These are phyloP conservation scores for Oxyscelio sp. DNA, from an alignment of 2,888 invertebrate species.

Conservation along the genomic window DNA sequence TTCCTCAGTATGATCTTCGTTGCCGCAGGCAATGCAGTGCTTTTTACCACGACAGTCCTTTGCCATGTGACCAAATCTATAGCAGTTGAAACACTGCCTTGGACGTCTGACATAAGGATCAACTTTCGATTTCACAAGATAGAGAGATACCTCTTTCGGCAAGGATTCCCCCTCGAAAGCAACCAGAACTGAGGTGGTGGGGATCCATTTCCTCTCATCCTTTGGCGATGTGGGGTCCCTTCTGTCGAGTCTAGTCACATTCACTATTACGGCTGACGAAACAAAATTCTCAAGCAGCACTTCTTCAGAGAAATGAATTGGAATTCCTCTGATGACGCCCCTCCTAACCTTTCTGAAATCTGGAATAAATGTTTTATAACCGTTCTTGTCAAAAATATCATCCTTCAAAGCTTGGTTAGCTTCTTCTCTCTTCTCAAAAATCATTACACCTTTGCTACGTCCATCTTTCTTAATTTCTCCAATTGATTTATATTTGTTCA, in stretches of 20 bases:
- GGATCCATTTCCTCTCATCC: constrained; percentile 7
- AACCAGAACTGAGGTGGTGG: neutral
- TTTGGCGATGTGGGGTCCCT: neutral
- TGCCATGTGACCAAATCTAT: constrained; percentile 26
- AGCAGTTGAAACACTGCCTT: constrained; percentile 34
- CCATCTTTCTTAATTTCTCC: constrained; percentile 29
- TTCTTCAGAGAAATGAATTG: neutral
- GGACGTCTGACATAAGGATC: constrained; percentile 22
- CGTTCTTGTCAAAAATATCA: neutral
- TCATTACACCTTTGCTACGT: constrained; percentile 25
- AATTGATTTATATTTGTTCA: neutral
- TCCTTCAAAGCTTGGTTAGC: constrained; percentile 19
- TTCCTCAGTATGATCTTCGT: neutral
- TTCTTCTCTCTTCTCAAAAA: constrained; percentile 20
- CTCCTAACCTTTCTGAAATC: constrained; percentile 20
- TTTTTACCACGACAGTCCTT: constrained; percentile 12
- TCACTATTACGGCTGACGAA: neutral
- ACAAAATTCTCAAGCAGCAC: neutral
- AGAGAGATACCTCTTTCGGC: constrained; percentile 9
- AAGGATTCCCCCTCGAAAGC: constrained; percentile 8
- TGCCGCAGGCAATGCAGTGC: constrained; percentile 18
- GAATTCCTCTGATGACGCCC: constrained; percentile 25
- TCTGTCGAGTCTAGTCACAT: constrained; percentile 7
- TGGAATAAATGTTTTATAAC: constrained; percentile 8
- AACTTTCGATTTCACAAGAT: constrained; percentile 12